phyloP scores from a whole-genome alignment of 2,888 invertebrate genomes.

The Meta bourneti region DNA sequence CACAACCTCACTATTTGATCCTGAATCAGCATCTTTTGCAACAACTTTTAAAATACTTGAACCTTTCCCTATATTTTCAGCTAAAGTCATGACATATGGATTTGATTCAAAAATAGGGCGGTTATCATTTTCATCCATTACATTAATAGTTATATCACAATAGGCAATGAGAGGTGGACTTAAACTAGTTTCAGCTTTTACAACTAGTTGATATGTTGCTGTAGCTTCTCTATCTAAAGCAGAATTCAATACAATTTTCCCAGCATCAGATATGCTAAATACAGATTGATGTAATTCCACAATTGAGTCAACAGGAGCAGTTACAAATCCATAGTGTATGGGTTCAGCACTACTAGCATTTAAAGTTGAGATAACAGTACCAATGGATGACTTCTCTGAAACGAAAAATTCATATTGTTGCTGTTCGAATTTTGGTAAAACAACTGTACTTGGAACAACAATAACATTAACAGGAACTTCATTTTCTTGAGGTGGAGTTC shows the following conservation, averaged over 20 bases:
- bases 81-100: conserved; percentile 89
- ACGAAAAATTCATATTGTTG: conserved; percentile 89
- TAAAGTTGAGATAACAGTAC: conserved; percentile 86
- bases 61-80: conserved; percentile 91
- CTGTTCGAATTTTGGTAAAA: conserved; percentile 88
- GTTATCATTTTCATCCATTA: conserved; percentile 95
- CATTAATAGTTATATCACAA: conserved; percentile 88
- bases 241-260: conserved; percentile 88
- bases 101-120: conserved; percentile 88
- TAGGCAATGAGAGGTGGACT: conserved; percentile 82
- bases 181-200: conserved; percentile 87
- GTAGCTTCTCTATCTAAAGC: conserved; percentile 88
- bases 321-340: conserved; percentile 84
- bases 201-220: conserved; percentile 87
- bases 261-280: conserved; percentile 86
- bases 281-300: conserved; percentile 80
- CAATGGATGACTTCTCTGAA: conserved; percentile 87
- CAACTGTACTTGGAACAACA: conserved; percentile 88
- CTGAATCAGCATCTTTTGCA: conserved; percentile 87
- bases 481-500: conserved; percentile 85
- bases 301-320: conserved; percentile 81
- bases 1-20: conserved; percentile 91
- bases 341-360: conserved; percentile 85
- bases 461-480: conserved; percentile 89
- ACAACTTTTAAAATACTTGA: conserved; percentile 88